Conservation (phyloP, 1,140 invertebrate species). For the Whitmania pigra region DNA sequence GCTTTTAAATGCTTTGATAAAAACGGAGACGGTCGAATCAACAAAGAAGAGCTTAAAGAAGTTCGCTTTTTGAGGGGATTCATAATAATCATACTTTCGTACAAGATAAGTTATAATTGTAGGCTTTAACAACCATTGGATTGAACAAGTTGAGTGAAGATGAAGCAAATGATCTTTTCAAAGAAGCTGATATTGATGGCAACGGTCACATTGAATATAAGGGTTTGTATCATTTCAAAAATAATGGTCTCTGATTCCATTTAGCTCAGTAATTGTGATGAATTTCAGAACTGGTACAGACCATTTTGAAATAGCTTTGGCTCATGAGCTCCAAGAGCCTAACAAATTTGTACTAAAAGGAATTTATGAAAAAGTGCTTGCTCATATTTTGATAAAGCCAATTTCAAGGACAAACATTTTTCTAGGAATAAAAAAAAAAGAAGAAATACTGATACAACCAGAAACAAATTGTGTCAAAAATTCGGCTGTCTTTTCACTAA, state of each 20-base stretch:
- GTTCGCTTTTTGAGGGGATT: neutral
- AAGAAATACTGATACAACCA: no score
- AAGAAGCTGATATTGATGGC: constrained; percentile 13
- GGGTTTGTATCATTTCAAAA: neutral
- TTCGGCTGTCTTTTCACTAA: no score
- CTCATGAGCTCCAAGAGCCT: no score
- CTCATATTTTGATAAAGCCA: no score
- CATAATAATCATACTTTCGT: neutral
- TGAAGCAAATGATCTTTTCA: constrained; percentile 16
- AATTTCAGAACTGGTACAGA: no score
- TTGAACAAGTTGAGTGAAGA: constrained; percentile 12
- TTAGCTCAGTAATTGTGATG: no score
- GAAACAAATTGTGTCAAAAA: no score
- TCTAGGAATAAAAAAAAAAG: no score
- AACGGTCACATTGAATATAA: constrained; percentile 14
- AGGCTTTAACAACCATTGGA: constrained; percentile 17
- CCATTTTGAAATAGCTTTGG: no score
- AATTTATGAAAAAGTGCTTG: no score
- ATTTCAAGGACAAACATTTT: no score
- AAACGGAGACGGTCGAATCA: constrained; percentile 15
- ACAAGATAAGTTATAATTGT: neutral
- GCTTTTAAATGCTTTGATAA: constrained; percentile 15
- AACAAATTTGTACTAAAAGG: no score
- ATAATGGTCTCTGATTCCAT: neutral
- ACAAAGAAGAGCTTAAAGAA: constrained; percentile 16